Conservation (phyloP, 2,888 invertebrate genomes). For the Cybosia mesomella region DNA sequence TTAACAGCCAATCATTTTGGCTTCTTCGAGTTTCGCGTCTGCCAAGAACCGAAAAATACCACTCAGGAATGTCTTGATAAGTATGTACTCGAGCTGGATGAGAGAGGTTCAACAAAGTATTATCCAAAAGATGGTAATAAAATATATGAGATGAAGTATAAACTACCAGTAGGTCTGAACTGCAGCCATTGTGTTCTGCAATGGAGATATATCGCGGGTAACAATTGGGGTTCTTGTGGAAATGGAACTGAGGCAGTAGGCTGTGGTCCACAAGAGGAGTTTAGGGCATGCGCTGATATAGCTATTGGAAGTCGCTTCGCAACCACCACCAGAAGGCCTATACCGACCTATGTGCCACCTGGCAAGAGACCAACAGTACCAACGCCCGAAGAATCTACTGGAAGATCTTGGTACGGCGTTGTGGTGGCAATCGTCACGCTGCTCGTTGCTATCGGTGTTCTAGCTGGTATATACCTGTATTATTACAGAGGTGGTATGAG, state of each 20-base stretch:
- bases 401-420: slow-evolving; percentile 85
- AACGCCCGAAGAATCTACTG: slow-evolving; percentile 77
- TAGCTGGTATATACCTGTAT: slow-evolving; percentile 91
- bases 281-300: slow-evolving; percentile 94
- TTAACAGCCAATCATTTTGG: slow-evolving; percentile 96
- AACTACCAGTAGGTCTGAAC: slow-evolving; percentile 88
- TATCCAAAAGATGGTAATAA: slow-evolving; percentile 93
- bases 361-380: slow-evolving; percentile 76
- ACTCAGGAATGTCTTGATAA: slow-evolving; percentile 93
- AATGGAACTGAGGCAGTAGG: slow-evolving; percentile 93
- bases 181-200: slow-evolving; percentile 95
- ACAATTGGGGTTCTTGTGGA: slow-evolving; percentile 93
- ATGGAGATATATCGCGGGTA: slow-evolving; percentile 95
- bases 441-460: slow-evolving; percentile 88
- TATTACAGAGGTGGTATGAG: slow-evolving; percentile 91
- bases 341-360: slow-evolving; percentile 79
- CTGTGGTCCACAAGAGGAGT: slow-evolving; percentile 96
- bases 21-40: slow-evolving; percentile 94
- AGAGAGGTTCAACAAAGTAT: slow-evolving; percentile 86
- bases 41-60: slow-evolving; percentile 90
- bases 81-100: slow-evolving; percentile 88
- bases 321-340: slow-evolving; percentile 77
- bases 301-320: slow-evolving; percentile 88
- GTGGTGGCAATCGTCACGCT: slow-evolving; percentile 89
- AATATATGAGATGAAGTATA: slow-evolving; percentile 92